Evolutionary conservation across 2,888 invertebrate genomes (phyloP).

Genomic region (Diplolepis rosae): DNA sequence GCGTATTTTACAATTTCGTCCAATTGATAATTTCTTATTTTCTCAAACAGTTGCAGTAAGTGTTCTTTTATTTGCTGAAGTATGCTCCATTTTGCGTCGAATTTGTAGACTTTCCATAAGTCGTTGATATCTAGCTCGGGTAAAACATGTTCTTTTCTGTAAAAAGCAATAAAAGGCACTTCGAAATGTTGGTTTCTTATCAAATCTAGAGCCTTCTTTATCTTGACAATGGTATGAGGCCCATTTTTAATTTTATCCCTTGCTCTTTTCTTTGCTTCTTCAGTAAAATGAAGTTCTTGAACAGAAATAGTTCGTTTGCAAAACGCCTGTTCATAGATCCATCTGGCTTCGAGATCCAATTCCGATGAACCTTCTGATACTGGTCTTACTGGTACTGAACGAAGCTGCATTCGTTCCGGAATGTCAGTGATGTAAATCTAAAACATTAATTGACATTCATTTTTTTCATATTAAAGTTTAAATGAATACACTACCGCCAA

Average conservation of each 20-base stretch:
- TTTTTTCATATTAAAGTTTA: too few species aligned
- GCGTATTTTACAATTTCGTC: conserved; percentile 86
- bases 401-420: conserved; percentile 93
- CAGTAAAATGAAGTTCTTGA: conserved; percentile 79
- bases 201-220: conserved; percentile 94
- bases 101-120: conserved; percentile 97
- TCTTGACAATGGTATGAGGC: conserved; percentile 87
- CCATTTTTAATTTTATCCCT: conserved; percentile 76
- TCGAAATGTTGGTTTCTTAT: conserved; percentile 96
- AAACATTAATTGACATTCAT: not conserved
- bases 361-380: conserved; percentile 90
- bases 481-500: too few species aligned
- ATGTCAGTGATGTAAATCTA: conserved; percentile 88
- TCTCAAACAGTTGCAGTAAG: conserved; percentile 86
- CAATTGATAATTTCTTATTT: conserved; percentile 93
- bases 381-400: conserved; percentile 89
- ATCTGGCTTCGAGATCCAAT: conserved; percentile 94
- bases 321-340: conserved; percentile 98
- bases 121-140: conserved; percentile 96
- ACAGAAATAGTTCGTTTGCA: conserved; percentile 87
- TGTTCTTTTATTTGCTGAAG: conserved; percentile 89
- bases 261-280: conserved; percentile 77
- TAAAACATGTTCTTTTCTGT: conserved; percentile 97
- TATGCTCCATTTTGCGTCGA: conserved; percentile 96
- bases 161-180: conserved; percentile 99